Evolutionary conservation across 2,797 vertebrate species (phyloP), one percentile per base, ranked within the genome.

Genomic region (Acomys russatus): DNA sequence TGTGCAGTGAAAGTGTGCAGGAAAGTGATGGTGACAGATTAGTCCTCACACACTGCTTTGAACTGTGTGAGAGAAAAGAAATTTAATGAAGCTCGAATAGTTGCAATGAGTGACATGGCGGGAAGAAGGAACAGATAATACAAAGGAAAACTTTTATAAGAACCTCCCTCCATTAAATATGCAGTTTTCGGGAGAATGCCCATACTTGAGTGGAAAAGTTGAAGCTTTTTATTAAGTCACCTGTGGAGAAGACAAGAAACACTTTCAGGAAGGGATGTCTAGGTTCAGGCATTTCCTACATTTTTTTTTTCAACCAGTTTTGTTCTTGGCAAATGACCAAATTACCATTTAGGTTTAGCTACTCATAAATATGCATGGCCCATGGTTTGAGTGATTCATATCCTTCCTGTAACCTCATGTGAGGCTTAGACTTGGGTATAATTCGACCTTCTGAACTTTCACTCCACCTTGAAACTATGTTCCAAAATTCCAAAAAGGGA

Each of bases 321-420:
- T 82, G 3, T 92, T 88, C 56, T 96, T 90, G 51, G 71, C 51
- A 96, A 97, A 88, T 82, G 30, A 94, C 23, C 30, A 51, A 85
- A 91, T 80, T 66, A 90, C 38, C 66, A 85, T 85, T 63, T 77
- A 88, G 84, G 73, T 2, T 6, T 71, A 94, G 76, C 73, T 80
- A 14, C 44, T 87, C 35, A 38, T 87, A 91, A 80, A 44, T 56
- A 64, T 73, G 70, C 44, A 54, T 73, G 71, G 44, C 78, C 77
- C 44, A 68, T 20, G 73, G 74, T 82, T 38, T 59, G 71, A 74
- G 49, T 18, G 92, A 78, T 94, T 90, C 28, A 85, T 66, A 92
- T 54, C 44, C 28, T 94, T 84, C 66, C 66, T 44, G 84, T 64
- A 84, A 77, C 61, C 80, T 93, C 66, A 51, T 15, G 33, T 12